phyloP scores from a whole-genome alignment of 2,113 vertebrate genomes.

The Rhineura floridana region DNA sequence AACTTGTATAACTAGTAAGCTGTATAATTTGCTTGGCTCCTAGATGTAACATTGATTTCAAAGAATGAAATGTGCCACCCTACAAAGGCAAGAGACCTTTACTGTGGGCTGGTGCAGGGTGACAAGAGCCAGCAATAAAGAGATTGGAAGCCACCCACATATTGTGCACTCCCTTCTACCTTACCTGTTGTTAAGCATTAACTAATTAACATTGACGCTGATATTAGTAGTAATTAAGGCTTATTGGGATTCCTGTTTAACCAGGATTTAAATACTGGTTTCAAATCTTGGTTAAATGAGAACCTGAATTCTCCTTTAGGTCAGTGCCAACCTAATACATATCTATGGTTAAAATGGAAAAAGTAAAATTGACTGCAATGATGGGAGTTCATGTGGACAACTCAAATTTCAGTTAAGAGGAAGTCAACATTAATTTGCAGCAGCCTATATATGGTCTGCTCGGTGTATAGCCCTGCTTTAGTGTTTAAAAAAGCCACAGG shows the following conservation, averaged over 20 bases:
- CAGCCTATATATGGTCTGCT: not conserved
- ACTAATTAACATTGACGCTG: not conserved
- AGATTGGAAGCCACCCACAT: not conserved
- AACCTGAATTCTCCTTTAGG: not conserved
- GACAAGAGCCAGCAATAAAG: not conserved
- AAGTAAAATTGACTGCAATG: not conserved
- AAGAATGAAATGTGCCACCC: conserved; percentile 1
- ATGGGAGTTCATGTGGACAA: not conserved
- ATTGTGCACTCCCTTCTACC: not conserved
- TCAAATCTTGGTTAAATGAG: not conserved
- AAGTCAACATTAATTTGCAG: not conserved
- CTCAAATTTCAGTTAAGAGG: not conserved
- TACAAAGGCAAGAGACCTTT: not conserved
- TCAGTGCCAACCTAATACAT: not conserved
- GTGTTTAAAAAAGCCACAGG: not conserved
- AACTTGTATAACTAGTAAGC: not conserved
- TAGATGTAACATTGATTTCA: not conserved
- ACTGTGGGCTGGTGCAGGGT: not conserved
- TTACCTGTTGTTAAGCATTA: not conserved
- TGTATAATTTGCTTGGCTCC: not conserved
- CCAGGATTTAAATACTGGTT: not conserved
- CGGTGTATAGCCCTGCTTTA: not conserved
- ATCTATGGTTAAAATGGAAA: not conserved
- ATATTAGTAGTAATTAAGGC: not conserved
- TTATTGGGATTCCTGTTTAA: not conserved